Base-by-base conservation (phyloP, 2,888 invertebrate species). In the Leucozona laternaria region DNA sequence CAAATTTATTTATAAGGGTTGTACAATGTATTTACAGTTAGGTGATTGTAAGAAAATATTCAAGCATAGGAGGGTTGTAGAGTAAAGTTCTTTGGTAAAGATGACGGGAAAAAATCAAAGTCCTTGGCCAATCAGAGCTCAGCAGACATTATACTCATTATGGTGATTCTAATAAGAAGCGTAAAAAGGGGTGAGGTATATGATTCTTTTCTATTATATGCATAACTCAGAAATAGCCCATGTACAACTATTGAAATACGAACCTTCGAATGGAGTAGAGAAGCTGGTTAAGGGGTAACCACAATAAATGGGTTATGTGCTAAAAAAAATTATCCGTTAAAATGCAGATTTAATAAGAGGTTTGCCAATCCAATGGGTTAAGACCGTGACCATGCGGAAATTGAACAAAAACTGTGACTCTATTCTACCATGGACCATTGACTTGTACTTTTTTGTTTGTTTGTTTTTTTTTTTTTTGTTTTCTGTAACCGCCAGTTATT, bases 381-480 rank as follows among this genome's bases (percentile, higher is more conserved):
- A 58, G 70, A 85, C 81, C 85, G 80, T 85, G 85, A 85, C 85
- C 85, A 85, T 78, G 77, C 80, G 85, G 85, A 85, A 85, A 81
- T 80, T 78, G 10, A 60, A 31, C 20, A 79, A 85, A 85, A 79
- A 37, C 34, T 62, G 22, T 6, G 50, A 60, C 55, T 48, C 57
- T 66, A 55, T 43, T 22, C 25, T 37, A 22, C 57, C 57, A 81
- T 85, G 73, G 77, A 85, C 81, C 80, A 78, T 62, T 81, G 76
- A 20, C 13, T 76, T 15, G 13, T 50, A 31, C 1, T 58, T 48
- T 7, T 17, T 40, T 40, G n/a, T n/a, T n/a, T n/a, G n/a, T n/a
- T n/a, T n/a, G n/a, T 20, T 15, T 10, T 22, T 45, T 31, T 7
- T 1, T 40, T 22, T 15, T 43, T 2, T 28, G 2, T 34, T 48